phyloP scores from a whole-genome alignment of 2,797 vertebrate genomes.

The Kryptolebias ocellatus region DNA sequence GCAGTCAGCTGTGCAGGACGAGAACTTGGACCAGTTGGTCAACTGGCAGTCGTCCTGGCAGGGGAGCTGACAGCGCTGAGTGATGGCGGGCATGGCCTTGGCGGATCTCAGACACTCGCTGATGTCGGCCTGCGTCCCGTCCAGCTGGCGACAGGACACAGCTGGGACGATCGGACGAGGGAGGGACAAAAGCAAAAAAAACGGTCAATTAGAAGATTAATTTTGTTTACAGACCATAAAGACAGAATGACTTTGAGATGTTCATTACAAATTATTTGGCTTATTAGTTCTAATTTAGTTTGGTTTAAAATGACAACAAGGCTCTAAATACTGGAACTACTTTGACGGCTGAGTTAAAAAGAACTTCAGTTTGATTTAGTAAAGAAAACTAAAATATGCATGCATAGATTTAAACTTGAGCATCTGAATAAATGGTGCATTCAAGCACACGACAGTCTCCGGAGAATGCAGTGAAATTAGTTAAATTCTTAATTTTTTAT shows the following conservation, averaged over 20 bases:
- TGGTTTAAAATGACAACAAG: too few relatives aligned
- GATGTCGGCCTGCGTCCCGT: slow-evolving; percentile 90
- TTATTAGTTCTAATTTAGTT: too few relatives aligned
- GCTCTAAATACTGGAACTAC: too few relatives aligned
- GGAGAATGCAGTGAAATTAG: too few relatives aligned
- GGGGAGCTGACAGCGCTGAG: slow-evolving; percentile 93
- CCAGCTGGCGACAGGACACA: slow-evolving; percentile 95
- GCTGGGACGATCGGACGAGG: slow-evolving; percentile 80
- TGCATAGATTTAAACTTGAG: too few relatives aligned
- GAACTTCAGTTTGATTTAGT: too few relatives aligned
- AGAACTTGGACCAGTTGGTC: slow-evolving; percentile 97
- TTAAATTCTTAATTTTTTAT: too few relatives aligned
- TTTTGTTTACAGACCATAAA: slow-evolving; percentile 18
- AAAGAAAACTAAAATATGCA: too few relatives aligned
- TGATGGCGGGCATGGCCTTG: slow-evolving; percentile 88
- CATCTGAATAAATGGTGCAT: too few relatives aligned
- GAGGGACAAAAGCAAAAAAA: slow-evolving; percentile 5
- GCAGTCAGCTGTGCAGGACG: slow-evolving; percentile 94
- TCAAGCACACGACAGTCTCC: not conserved
- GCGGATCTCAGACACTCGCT: slow-evolving; percentile 88
- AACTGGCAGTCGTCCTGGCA: slow-evolving; percentile 99
- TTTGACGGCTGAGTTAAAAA: too few relatives aligned
- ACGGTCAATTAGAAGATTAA: slow-evolving; percentile 25
- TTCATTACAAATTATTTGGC: too few relatives aligned
- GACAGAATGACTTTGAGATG: not conserved